Evolutionary conservation across 1,140 invertebrate species (phyloP), one percentile per base, ranked within the genome.

Genomic region (Reticulitermes speratus): DNA sequence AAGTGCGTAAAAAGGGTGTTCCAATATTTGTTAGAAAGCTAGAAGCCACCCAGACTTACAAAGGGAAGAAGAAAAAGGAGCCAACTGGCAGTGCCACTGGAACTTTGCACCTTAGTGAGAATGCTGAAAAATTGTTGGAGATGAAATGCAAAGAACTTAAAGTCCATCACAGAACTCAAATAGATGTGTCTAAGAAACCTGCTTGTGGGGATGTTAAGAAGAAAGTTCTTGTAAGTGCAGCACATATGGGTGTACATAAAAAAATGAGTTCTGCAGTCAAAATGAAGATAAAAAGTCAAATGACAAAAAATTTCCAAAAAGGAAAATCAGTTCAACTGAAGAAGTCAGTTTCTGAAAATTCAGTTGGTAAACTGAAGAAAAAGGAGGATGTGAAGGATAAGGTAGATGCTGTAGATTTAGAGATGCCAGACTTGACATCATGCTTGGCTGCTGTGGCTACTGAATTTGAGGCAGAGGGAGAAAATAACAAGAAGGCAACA

Each of bases 371-470:
- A 83, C 52, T 65, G 16, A 88, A 82, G 82, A 89, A 89, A 85
- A 90, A 89, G 44, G 84, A 85, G 83, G 69, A n/a, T 38, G 88
- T 88, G 88, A 6, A 89, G 86, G 85, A 44, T 32, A 86, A 32
- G 83, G 87, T 87, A 86, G 82, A 89, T 84, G 84, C 81, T 23
- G 85, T 82, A 52, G 86, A 87, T 14, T 14, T 69, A 55, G 86
- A 85, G 52, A 90, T 88, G 86, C 88, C 89, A 87, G 90, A 90
- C 84, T 88, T 91, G 83, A 90, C 90, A 21, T 90, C 89, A 32
- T 91, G 90, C 87, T 88, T 92, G 45, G 91, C 91, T 44, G 91
- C 91, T 85, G 89, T 91, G 75, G 91, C 90, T 32, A 90, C 88
- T 84, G 91, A 91, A 75, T 88, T 92, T 83, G 89, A 91, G 85